phyloP scores from a whole-genome alignment of 2,113 vertebrate species.

The Pterocles burchelli region DNA sequence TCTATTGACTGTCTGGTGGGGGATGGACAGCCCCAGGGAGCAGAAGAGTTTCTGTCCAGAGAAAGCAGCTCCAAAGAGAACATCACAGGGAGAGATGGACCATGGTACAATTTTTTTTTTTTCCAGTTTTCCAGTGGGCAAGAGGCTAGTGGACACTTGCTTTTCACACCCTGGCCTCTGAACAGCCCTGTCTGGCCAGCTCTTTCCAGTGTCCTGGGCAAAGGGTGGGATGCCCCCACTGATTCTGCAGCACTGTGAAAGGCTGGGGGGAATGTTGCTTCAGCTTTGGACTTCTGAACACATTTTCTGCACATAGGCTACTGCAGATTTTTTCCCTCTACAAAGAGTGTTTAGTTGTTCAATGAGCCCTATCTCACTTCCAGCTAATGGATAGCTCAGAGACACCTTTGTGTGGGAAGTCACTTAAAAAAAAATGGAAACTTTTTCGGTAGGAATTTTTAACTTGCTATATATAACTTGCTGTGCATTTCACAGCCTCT shows the following conservation, averaged over 20 bases:
- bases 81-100: not conserved
- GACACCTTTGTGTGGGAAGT: not conserved
- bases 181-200: not conserved
- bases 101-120: not conserved
- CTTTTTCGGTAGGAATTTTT: not conserved
- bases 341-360: not conserved
- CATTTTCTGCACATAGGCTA: not conserved
- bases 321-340: not conserved
- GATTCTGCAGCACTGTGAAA: not conserved
- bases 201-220: not conserved
- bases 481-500: not conserved
- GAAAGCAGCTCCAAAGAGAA: not conserved
- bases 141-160: not conserved
- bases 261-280: not conserved
- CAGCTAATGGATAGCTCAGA: slow-evolving; percentile 2
- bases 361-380: not conserved
- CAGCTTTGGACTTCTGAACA: not conserved
- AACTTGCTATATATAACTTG: not conserved
- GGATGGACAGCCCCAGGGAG: not conserved
- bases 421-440: not conserved
- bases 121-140: not conserved
- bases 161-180: not conserved
- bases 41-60: not conserved
- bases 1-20: not conserved
- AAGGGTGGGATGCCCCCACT: not conserved